Conservation (phyloP, 1,140 invertebrate species). For the Piezodorus guildinii region DNA sequence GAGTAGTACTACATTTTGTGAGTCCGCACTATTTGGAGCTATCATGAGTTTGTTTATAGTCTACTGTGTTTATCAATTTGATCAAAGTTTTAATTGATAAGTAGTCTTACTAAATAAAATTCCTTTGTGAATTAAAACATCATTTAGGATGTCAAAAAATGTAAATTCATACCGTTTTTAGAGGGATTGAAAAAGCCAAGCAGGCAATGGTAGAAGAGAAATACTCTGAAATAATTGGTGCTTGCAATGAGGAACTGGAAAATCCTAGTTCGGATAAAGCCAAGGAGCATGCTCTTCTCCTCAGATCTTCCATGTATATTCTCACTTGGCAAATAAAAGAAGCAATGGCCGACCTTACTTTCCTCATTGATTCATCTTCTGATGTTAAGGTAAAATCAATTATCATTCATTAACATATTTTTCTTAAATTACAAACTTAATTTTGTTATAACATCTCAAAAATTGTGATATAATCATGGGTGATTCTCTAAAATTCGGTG, state of each 20-base stretch:
- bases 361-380: conserved; percentile 42
- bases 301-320: conserved; percentile 73
- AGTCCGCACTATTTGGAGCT: no score
- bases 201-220: conserved; percentile 51
- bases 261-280: conserved; percentile 35
- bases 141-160: no score
- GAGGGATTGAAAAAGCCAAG: conserved; percentile 53
- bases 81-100: no score
- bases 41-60: no score
- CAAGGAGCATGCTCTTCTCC: conserved; percentile 48
- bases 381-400: conserved; percentile 37
- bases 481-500: no score
- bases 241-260: conserved; percentile 71
- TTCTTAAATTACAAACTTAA: background rate
- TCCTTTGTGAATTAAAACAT: no score
- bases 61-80: no score
- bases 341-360: conserved; percentile 57
- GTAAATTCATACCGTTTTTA: conserved; percentile 19
- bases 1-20: no score
- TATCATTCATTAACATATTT: background rate
- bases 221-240: conserved; percentile 64
- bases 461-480: no score
- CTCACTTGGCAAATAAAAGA: conserved; percentile 57
- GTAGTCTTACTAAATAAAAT: no score
- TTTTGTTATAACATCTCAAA: no score